Evolutionary conservation across 1,140 invertebrate genomes (phyloP).

Genomic region (Trichonephila clavata): DNA sequence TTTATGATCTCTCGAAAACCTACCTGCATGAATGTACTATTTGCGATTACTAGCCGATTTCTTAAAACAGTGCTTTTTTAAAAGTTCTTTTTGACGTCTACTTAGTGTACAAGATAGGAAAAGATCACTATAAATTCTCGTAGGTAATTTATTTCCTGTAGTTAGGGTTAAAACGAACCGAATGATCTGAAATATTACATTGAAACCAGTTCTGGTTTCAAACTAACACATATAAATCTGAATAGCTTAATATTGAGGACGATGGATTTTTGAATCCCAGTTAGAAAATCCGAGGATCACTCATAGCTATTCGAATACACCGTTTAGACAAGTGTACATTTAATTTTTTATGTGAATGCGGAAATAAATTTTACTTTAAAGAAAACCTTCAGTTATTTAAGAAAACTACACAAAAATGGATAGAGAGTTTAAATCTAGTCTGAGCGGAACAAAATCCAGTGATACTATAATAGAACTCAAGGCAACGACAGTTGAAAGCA

Average conservation of each 20-base stretch:
- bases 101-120: neutral
- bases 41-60: neutral
- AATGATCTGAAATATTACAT: constrained; percentile 8
- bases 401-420: neutral
- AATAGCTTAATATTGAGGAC: neutral
- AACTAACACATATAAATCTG: neutral
- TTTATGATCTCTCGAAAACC: neutral
- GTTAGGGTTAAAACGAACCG: constrained; percentile 43
- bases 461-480: constrained; percentile 66
- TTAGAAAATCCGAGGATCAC: neutral
- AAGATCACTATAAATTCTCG: neutral
- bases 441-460: constrained; percentile 54
- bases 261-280: neutral
- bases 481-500: constrained; percentile 26
- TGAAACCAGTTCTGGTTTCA: neutral
- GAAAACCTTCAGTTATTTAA: neutral
- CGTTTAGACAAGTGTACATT: neutral
- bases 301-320: neutral
- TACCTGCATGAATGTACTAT: neutral
- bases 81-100: neutral
- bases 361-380: neutral
- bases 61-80: neutral
- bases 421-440: constrained; percentile 5
- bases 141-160: constrained; percentile 1
- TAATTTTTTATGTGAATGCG: neutral